Conservation (phyloP, 2,797 vertebrate species). For the Aphelocoma californica region DNA sequence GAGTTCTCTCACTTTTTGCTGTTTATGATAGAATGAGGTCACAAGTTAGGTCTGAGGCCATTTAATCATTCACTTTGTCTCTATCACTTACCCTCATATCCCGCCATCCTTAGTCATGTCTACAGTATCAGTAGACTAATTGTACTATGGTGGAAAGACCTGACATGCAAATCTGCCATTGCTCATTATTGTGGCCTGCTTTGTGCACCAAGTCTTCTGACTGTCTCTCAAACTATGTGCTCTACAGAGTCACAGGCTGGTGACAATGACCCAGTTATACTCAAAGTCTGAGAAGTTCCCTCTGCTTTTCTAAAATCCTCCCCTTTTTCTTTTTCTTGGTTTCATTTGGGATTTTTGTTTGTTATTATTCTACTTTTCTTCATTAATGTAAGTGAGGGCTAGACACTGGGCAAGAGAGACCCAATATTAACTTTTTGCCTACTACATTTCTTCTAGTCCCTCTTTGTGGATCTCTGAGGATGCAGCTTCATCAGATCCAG, state of each 20-base stretch:
- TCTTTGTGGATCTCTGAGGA: neutral
- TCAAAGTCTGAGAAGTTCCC: neutral
- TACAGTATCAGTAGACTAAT: neutral
- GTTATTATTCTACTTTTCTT: neutral
- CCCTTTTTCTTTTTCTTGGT: neutral
- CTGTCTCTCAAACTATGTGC: neutral
- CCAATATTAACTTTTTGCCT: neutral
- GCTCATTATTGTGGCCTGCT: neutral
- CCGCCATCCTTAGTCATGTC: neutral
- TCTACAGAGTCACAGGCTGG: neutral
- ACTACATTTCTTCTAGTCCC: neutral
- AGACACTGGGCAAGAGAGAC: neutral
- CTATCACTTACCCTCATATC: neutral
- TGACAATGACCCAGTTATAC: neutral
- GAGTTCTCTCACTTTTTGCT: neutral
- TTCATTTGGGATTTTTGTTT: neutral
- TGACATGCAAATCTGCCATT: neutral
- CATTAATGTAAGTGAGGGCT: neutral
- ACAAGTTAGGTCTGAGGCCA: neutral
- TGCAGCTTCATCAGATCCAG: neutral
- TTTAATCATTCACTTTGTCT: constrained; percentile 11
- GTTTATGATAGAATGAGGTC: constrained; percentile 29
- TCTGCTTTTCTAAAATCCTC: neutral
- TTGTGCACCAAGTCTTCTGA: neutral
- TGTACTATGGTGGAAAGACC: neutral